A percentile compares a stretch with the other conserved stretches of the same genome.
Evolutionary conservation across 2,113 vertebrate genomes (phyloP).

Genomic region (Poeciliopsis turrubarensis): DNA sequence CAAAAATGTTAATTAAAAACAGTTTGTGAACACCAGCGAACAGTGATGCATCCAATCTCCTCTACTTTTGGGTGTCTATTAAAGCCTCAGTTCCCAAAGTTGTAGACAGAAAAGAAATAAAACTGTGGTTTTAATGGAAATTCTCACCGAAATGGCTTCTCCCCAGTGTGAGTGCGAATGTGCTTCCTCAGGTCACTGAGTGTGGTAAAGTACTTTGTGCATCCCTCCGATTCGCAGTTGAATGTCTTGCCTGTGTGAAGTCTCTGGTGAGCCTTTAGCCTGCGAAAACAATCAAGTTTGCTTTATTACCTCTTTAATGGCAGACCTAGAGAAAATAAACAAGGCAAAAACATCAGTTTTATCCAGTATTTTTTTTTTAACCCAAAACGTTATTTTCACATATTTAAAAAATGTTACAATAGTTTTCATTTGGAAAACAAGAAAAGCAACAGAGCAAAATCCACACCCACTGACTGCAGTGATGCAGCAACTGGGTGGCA

Average conservation of each 20-base stretch:
- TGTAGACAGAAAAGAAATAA: constrained; percentile 13
- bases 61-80: neutral
- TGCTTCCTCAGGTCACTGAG: constrained; percentile 99
- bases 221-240: constrained; percentile 99
- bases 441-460: neutral
- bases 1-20: neutral
- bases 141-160: constrained; percentile 95
- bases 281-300: constrained; percentile 67
- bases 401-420: neutral
- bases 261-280: constrained; percentile 98
- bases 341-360: constrained; percentile 1
- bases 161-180: constrained; percentile 97
- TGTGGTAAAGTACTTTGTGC: constrained; percentile 99
- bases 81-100: constrained; percentile 2
- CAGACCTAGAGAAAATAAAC: constrained; percentile 6
- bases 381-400: neutral
- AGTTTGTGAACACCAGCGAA: neutral
- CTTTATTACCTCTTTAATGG: constrained; percentile 29
- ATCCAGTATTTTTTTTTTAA: neutral
- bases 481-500: neutral
- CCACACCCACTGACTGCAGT: neutral
- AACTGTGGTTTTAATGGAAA: constrained; percentile 3
- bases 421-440: neutral
- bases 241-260: constrained; percentile 99
- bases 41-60: neutral